Percentiles rank a stretch among this genome's conserved stretches.
phyloP scores from a whole-genome alignment of 2,797 vertebrate species.

The Dendrocincla tyrannina region DNA sequence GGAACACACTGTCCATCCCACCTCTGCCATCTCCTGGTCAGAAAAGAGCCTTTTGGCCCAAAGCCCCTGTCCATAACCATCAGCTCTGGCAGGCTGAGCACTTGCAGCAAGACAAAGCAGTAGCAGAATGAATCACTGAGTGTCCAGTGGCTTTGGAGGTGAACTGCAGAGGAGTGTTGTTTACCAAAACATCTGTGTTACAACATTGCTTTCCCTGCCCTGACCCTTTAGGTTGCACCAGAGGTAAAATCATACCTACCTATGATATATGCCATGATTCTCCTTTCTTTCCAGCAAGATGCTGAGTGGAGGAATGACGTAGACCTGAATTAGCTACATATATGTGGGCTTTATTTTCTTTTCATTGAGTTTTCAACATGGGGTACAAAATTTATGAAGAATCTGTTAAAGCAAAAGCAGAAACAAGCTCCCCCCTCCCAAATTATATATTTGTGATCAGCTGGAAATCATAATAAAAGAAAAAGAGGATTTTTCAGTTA shows the following conservation, averaged over 20 bases:
- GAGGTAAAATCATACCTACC: slow-evolving; percentile 72
- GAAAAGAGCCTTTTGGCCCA: neutral
- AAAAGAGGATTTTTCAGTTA: neutral
- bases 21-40: neutral
- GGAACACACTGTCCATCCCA: neutral
- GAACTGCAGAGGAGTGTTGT: slow-evolving; percentile 54
- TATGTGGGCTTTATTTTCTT: slow-evolving; percentile 61
- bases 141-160: neutral
- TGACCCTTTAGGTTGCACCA: slow-evolving; percentile 35
- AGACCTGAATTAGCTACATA: slow-evolving; percentile 72
- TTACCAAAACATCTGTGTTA: slow-evolving; percentile 47
- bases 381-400: slow-evolving; percentile 51
- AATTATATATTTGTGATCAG: neutral
- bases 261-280: slow-evolving; percentile 74
- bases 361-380: slow-evolving; percentile 53
- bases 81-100: neutral
- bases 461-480: neutral
- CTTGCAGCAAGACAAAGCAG: slow-evolving; percentile 66
- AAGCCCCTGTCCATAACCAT: neutral
- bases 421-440: slow-evolving; percentile 52
- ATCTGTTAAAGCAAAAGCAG: slow-evolving; percentile 63
- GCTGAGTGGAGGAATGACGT: slow-evolving; percentile 72
- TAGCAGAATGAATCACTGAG: slow-evolving; percentile 46
- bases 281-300: slow-evolving; percentile 76
- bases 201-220: neutral